phyloP scores from a whole-genome alignment of 2,113 vertebrate species.

The Oreochromis tanganicae region DNA sequence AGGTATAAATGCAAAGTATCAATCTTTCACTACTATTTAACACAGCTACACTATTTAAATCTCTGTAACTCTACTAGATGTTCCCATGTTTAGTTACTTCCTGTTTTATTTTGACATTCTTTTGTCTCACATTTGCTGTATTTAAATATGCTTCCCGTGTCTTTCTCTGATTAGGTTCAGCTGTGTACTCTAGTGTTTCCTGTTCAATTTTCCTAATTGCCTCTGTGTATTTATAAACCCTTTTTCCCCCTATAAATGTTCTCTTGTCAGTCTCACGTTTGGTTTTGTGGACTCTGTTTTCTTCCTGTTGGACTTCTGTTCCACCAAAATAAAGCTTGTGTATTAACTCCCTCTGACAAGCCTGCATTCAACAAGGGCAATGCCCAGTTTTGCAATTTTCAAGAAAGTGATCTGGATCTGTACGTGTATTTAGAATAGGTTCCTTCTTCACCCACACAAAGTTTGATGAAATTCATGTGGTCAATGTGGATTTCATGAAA shows the following conservation, averaged over 20 bases:
- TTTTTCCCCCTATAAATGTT: rapidly evolving
- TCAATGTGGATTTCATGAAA: neutral
- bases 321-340: neutral
- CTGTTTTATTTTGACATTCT: neutral
- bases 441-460: neutral
- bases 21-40: neutral
- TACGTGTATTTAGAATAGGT: neutral
- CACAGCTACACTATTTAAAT: neutral
- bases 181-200: neutral
- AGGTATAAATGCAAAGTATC: neutral
- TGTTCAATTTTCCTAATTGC: neutral
- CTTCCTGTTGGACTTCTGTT: neutral
- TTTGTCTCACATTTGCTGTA: neutral
- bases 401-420: neutral
- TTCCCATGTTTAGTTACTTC: neutral
- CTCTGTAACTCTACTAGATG: neutral
- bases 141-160: neutral
- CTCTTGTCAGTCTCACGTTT: neutral
- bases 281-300: neutral
- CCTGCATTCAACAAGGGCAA: neutral
- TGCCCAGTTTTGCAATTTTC: neutral
- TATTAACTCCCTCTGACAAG: neutral
- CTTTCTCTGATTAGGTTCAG: neutral
- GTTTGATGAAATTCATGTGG: neutral
- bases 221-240: neutral